Evolutionary conservation across 2,113 vertebrate genomes (phyloP), one percentile per base, ranked within the genome.

Genomic region (Mola mola): DNA sequence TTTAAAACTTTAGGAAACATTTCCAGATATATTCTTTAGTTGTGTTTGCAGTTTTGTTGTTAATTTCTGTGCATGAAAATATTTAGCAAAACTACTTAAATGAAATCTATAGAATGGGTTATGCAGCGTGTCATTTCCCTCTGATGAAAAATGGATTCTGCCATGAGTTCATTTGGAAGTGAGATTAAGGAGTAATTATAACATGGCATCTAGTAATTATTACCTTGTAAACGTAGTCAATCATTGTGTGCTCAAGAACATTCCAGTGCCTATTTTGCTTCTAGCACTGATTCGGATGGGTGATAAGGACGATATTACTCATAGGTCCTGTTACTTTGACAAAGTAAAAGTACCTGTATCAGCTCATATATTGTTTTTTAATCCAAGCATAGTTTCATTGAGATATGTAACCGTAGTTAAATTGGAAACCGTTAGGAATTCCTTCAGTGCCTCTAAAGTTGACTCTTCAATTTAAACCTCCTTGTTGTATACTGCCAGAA

Each of bases 181-280:
- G 48, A 66, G 29, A 75, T 78, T 78, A 81, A 67, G 67, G 26
- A 49, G 19, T 58, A 73, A 85, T 80, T 80, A 60, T 48, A 43
- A 60, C 31, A 26, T 66, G 66, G 58, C 58, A 61, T 40, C 40
- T 41, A 78, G 10, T 68, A 61, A 72, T 76, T 81, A 71, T 79
- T 64, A 4, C 46, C 24, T 22, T 31, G 50, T 64, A 40, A 75
- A 50, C 72, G 42, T 47, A 69, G 64, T 75, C 72, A 67, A 52
- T 76, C 65, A 19, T 11, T 31, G 50, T 67, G 72, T 69, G 58
- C 60, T 29, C 36, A 22, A 66, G 49, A 50, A 66, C 47, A 40
- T 61, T 70, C 43, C 52, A 4, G 3, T 25, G 48, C 40, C 6
- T 25, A 3, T 52, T 84, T 51, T 43, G 24, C 24, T 28, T 53